Conservation (phyloP, 2,888 invertebrate genomes). For the Hoplodrina ambigua region DNA sequence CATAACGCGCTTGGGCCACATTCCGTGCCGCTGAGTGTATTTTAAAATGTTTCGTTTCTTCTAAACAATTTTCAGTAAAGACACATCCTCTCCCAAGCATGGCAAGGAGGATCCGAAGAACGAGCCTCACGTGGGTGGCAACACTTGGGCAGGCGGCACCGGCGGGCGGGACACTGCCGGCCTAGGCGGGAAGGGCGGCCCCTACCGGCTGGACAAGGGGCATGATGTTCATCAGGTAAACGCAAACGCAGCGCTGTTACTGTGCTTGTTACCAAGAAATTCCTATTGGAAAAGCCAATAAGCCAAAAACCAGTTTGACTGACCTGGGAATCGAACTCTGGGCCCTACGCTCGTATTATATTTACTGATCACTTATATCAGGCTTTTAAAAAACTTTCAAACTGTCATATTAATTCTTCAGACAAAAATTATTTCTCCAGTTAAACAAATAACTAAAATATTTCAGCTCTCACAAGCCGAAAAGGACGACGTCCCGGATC, state of each 20-base stretch:
- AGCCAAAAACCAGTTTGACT: too few species aligned
- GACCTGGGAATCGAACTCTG: too few species aligned
- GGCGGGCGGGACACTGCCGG: constrained; percentile 98
- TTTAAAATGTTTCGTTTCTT: neutral
- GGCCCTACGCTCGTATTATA: too few species aligned
- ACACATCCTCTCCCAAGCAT: constrained; percentile 95
- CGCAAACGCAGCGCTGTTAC: neutral
- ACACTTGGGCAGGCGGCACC: constrained; percentile 98
- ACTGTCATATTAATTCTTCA: too few species aligned
- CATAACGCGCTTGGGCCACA: too few species aligned
- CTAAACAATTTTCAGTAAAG: constrained; percentile 76
- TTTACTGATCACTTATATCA: too few species aligned
- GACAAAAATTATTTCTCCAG: neutral
- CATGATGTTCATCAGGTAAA: constrained; percentile 96
- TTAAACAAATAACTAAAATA: neutral
- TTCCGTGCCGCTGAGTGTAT: too few species aligned
- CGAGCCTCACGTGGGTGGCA: constrained; percentile 98
- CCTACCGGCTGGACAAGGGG: constrained; percentile 97
- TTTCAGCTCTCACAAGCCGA: constrained; percentile 95
- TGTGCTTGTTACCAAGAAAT: neutral
- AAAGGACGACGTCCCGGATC: constrained; percentile 97
- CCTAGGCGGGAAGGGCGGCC: constrained; percentile 98
- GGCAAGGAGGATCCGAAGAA: constrained; percentile 97
- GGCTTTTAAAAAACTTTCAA: too few species aligned
- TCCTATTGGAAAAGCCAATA: too few species aligned